Percentiles rank a stretch among this genome's conserved stretches.
Conservation (phyloP, 2,888 invertebrate genomes). For the Mallateleia sp. region DNA sequence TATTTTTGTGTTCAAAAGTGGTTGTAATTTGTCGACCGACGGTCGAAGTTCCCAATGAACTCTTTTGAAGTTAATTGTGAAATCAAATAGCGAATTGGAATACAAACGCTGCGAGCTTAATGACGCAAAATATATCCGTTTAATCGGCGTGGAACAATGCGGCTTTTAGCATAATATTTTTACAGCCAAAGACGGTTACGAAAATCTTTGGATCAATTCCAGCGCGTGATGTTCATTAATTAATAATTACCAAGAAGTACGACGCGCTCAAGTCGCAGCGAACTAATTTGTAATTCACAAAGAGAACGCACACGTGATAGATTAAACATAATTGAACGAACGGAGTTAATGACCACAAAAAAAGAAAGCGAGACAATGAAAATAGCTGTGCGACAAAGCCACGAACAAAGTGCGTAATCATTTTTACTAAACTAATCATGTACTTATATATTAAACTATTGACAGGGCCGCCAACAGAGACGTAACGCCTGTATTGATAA, state of each 20-base stretch:
- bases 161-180: constrained; percentile 40
- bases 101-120: constrained; percentile 35
- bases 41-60: constrained; percentile 8
- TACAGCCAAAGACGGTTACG: constrained; percentile 1
- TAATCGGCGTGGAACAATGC: constrained; percentile 50
- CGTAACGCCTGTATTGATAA: too few relatives aligned
- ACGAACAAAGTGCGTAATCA: too few relatives aligned
- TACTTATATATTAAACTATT: too few relatives aligned
- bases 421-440: too few relatives aligned
- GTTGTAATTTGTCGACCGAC: background rate
- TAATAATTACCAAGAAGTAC: constrained; percentile 60
- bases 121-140: constrained; percentile 44
- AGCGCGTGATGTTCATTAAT: constrained; percentile 58
- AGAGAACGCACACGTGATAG: constrained; percentile 70
- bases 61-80: constrained; percentile 33
- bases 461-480: too few relatives aligned
- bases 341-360: too few relatives aligned
- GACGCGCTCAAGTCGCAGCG: constrained; percentile 39
- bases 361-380: too few relatives aligned
- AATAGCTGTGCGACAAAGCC: too few relatives aligned
- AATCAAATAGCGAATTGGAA: constrained; percentile 33
- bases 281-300: constrained; percentile 70
- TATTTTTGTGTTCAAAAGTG: constrained; percentile 23
- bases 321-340: too few relatives aligned
- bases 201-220: constrained; percentile 44